Evolutionary conservation across 2,797 vertebrate genomes (phyloP).

Genomic region (Leptatherina wallacei): DNA sequence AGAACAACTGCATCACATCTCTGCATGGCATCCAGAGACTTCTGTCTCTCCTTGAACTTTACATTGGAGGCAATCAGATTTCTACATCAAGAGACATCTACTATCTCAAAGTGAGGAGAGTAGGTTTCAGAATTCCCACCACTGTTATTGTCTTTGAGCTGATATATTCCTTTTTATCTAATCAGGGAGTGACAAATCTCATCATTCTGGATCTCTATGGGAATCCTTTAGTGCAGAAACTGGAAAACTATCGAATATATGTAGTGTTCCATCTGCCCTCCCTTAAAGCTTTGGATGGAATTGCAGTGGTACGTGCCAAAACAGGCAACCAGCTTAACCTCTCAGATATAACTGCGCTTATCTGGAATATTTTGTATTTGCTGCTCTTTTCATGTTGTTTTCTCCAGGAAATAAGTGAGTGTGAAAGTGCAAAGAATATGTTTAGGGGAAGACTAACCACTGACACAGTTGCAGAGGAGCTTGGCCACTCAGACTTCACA

Average conservation of each 20-base stretch:
- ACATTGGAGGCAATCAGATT: conserved; percentile 87
- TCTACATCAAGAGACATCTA: conserved; percentile 86
- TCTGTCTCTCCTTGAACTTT: conserved; percentile 85
- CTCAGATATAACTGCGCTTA: background rate
- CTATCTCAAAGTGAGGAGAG: conserved; percentile 84
- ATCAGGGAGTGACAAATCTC: conserved; percentile 85
- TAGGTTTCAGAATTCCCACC: background rate
- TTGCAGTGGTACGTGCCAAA: conserved; percentile 81
- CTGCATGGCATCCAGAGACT: conserved; percentile 84
- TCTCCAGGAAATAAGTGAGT: conserved; percentile 84
- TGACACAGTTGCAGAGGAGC: conserved; percentile 90
- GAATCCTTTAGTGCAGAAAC: conserved; percentile 85
- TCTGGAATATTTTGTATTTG: background rate
- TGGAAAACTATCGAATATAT: conserved; percentile 89
- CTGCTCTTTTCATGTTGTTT: conserved; percentile 21
- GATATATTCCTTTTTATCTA: background rate
- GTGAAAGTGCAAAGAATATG: conserved; percentile 87
- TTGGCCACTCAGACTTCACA: conserved; percentile 86
- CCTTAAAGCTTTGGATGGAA: conserved; percentile 89
- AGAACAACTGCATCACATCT: conserved; percentile 87
- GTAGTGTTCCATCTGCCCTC: conserved; percentile 88
- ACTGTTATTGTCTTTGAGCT: conserved; percentile 12
- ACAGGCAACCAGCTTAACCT: background rate
- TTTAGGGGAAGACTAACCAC: conserved; percentile 88
- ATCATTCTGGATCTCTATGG: conserved; percentile 88